Conservation (phyloP, 53 echinoderm and acorn worm species). For the Paracentrotus lividus region DNA sequence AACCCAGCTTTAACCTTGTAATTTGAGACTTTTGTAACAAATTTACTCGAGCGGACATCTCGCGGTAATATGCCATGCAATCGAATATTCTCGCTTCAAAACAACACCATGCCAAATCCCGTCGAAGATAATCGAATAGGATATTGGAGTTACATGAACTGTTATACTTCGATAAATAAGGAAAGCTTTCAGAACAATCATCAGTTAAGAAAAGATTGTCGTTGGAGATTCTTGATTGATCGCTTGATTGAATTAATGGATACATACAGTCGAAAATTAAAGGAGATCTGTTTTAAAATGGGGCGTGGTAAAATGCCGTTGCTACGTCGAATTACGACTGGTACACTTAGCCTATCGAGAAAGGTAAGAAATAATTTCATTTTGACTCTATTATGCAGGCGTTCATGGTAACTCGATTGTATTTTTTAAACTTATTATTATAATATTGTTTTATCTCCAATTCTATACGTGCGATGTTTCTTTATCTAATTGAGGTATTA, state of each 20-base stretch:
- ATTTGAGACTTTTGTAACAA: neutral
- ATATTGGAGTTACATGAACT: neutral
- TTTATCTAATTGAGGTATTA: no score
- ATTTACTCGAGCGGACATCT: conserved; percentile 4
- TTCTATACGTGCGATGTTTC: no score
- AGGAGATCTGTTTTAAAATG: neutral
- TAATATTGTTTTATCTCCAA: no score
- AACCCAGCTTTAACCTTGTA: no score
- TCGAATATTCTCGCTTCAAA: neutral
- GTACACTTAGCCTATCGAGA: neutral
- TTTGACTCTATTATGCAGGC: no score
- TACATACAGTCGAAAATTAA: neutral
- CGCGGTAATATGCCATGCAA: neutral
- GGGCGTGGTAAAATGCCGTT: conserved; percentile 11
- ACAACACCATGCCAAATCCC: neutral
- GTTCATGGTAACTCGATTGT: no score
- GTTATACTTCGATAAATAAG: neutral
- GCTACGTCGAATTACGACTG: neutral
- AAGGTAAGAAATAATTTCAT: neutral
- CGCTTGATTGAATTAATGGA: neutral
- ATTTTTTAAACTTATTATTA: no score
- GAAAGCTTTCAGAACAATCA: neutral
- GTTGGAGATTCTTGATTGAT: neutral
- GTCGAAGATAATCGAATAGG: no score
- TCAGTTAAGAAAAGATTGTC: neutral